Evolutionary conservation across 2,113 vertebrate genomes (phyloP).

Genomic region (Erythrocercus mccallii): DNA sequence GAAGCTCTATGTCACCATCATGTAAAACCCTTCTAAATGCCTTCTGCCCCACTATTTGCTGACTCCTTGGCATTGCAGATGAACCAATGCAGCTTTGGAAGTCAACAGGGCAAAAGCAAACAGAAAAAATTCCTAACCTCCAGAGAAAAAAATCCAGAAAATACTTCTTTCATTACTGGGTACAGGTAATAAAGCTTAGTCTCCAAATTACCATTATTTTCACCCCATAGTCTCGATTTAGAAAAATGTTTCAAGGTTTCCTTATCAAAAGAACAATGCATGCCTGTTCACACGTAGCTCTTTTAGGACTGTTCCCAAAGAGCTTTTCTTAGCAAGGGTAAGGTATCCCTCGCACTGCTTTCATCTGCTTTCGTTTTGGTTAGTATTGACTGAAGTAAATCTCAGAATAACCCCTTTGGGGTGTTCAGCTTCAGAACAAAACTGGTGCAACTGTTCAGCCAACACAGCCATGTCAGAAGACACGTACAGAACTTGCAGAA

Average conservation of each 20-base stretch:
- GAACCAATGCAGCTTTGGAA: not conserved
- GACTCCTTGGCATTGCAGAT: not conserved
- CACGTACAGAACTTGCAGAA: not conserved
- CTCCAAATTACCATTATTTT: not conserved
- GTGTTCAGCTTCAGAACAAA: not conserved
- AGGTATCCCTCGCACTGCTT: rapidly evolving
- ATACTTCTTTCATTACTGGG: not conserved
- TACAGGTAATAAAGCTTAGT: not conserved
- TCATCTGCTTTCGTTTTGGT: not conserved
- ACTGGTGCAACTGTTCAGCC: not conserved
- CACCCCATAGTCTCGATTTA: not conserved
- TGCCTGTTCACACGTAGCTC: not conserved
- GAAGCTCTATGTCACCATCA: not conserved
- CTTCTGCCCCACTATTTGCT: not conserved
- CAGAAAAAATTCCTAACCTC: not conserved
- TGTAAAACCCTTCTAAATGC: not conserved
- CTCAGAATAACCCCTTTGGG: not conserved
- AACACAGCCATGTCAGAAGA: not conserved
- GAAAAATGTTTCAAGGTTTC: not conserved
- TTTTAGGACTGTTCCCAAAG: not conserved
- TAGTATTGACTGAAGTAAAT: not conserved
- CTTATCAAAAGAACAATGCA: not conserved
- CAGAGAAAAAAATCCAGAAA: too few species aligned
- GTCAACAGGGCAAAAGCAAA: not conserved
- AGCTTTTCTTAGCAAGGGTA: not conserved